Evolutionary conservation across 2,113 vertebrate genomes (phyloP), one percentile per base, ranked within the genome.

Genomic region (Phodopus roborovskii): DNA sequence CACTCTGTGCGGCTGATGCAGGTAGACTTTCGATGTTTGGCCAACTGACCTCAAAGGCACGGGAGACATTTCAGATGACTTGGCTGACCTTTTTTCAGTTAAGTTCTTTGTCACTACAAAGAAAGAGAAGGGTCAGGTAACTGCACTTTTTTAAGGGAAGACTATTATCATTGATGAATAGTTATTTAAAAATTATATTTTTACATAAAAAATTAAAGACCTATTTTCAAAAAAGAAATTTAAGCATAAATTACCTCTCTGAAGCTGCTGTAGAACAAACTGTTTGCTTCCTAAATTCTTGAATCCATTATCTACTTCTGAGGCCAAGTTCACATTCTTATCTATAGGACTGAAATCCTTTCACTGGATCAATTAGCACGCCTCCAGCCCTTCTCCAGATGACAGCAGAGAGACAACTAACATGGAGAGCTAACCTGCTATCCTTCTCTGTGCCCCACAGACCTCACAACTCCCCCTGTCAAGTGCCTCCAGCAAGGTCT

Each of bases 91-190:
- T 95, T 99, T 99, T 96, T 99, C 99, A 71, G 94, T 99, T 98
- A 99, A 96, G 97, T 99, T 99, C 98, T 99, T 99, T 1, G 99
- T 99, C 98, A 99, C 99, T 99, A 97, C 79, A 0, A 71, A 78
- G 56, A 93, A 89, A 93, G 92, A 42, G 12, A 68, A 48, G 45
- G 95, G 91, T 39, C 94, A 95, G 90, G 1, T 88, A 71, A 97
- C 62, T 85, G 64, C 5, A 60, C 19, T 95, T 66, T 39, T 96
- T 92, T 0, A 62, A 88, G 30, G 93, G 20, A 94, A 64, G 90
- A 85, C 97, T 58, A 89, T 87, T 42, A 39, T 73, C 30, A 48
- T 15, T 39, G 87, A 87, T 20, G 91, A 81, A 62, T 3, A 19
- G 30, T 30, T 85, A 5, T 22, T 88, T 93, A 92, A 86, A 96